These are phyloP conservation scores for Lethenteron camtschaticum DNA, from an alignment of 2,113 vertebrate species.

Conservation along the genomic window DNA sequence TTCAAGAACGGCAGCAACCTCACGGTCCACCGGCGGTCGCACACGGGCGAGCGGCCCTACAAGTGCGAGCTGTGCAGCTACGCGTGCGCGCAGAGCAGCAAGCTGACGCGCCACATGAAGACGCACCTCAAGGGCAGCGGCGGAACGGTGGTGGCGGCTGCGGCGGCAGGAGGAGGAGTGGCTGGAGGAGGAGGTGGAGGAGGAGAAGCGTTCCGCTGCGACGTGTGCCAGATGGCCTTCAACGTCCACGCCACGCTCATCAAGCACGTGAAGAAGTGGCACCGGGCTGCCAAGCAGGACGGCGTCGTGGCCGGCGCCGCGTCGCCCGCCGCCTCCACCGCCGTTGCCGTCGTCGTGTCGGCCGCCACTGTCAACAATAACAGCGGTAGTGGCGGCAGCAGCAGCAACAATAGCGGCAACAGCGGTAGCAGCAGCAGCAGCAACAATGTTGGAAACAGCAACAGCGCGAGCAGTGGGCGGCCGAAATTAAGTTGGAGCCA, in stretches of 20 bases:
- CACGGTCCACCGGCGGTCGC: constrained; percentile 48
- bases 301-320: too few species aligned
- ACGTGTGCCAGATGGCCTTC: constrained; percentile 40
- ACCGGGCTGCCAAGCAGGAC: constrained; percentile 11
- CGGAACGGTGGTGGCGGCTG: constrained; percentile 9
- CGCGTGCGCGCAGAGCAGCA: constrained; percentile 55
- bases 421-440: too few species aligned
- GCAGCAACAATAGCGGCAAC: too few species aligned
- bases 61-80: constrained; percentile 45
- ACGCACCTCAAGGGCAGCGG: constrained; percentile 35
- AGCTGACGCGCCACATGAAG: constrained; percentile 60
- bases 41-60: constrained; percentile 47
- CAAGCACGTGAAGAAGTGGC: constrained; percentile 45
- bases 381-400: too few species aligned
- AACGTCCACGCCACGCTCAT: constrained; percentile 50
- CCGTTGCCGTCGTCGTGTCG: too few species aligned
- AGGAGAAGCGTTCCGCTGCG: constrained; percentile 22
- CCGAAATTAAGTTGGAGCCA: too few species aligned
- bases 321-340: too few species aligned
- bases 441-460: too few species aligned
- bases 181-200: too few species aligned
- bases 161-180: too few species aligned
- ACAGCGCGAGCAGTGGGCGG: too few species aligned
- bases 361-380: too few species aligned
- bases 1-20: constrained; percentile 63